phyloP scores from a whole-genome alignment of 1,140 invertebrate genomes.

The Bombus consobrinus region DNA sequence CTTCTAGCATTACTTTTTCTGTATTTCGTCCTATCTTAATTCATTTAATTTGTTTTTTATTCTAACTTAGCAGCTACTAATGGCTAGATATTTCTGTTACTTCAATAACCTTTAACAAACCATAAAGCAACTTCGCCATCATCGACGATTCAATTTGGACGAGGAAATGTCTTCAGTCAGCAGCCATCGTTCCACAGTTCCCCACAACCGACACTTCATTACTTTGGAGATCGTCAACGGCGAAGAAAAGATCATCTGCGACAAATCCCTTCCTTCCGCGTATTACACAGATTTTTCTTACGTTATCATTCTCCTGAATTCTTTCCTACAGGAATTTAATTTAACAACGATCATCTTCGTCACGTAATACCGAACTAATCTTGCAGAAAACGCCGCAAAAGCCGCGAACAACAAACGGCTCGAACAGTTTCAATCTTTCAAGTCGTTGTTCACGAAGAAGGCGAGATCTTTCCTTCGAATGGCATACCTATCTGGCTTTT shows the following conservation, averaged over 20 bases:
- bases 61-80: no score
- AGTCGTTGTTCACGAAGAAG: constrained; percentile 1
- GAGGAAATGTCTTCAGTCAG: not conserved
- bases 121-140: not conserved
- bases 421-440: not conserved
- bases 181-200: no score
- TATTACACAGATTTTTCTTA: not conserved
- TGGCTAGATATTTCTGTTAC: no score
- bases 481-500: constrained; percentile 16
- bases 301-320: not conserved
- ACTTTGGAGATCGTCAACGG: not conserved
- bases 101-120: no score
- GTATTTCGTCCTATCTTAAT: no score
- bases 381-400: no score
- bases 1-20: no score
- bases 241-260: not conserved
- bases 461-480: constrained; percentile 4
- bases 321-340: not conserved
- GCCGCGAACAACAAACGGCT: no score
- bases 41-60: no score
- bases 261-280: not conserved
- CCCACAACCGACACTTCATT: not conserved
- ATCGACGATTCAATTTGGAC: not conserved
- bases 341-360: not conserved
- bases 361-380: not conserved